Base-by-base conservation (phyloP, 2,113 vertebrate genomes). In the Chlorocebus sabaeus region DNA sequence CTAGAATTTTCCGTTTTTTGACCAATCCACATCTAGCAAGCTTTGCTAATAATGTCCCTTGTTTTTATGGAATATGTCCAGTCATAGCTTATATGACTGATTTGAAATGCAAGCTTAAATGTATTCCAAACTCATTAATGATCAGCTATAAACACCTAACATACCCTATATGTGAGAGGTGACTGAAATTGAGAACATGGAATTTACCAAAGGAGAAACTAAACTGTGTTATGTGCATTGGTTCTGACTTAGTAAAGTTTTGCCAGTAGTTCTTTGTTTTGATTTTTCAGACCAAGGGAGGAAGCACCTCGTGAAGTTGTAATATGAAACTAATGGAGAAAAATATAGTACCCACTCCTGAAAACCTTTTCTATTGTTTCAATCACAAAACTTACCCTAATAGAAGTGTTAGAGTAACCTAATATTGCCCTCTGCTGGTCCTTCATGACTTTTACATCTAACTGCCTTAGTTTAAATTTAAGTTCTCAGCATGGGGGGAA, bases 391-490 rank as follows among this genome's bases (percentile, higher is more conserved):
- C 43, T 76, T 80, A 68, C 64, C 70, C 84, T 64, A 81, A 67
- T 1, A 6, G 17, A 43, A 3, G 9, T 16, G 61, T 78, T 93
- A 97, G 67, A 72, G 88, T 96, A 98, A 97, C 98, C 48, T 93
- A 80, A 97, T 85, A 90, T 93, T 89, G 98, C 98, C 98, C 98
- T 98, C 98, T 98, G 95, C 97, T 94, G 98, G 98, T 81, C 22
- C 50, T 18, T 55, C 3, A 5, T 88, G 84, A 95, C 70, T 90
- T 93, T 92, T 83, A 93, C 98, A 97, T 20, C 8, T 59, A 75
- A 72, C 76, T 27, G 70, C 43, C 73, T 95, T 57, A 9, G 57
- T 32, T 73, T 18, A 5, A 86, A 1, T 5, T 92, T 22, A 4
- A 86, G 1, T 5, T 93, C 27, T 87, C 14, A 16, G 59, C 83